Percentiles rank a stretch among this genome's conserved stretches.
phyloP scores from a whole-genome alignment of 2,113 vertebrate species.

The Neogobius melanostomus region DNA sequence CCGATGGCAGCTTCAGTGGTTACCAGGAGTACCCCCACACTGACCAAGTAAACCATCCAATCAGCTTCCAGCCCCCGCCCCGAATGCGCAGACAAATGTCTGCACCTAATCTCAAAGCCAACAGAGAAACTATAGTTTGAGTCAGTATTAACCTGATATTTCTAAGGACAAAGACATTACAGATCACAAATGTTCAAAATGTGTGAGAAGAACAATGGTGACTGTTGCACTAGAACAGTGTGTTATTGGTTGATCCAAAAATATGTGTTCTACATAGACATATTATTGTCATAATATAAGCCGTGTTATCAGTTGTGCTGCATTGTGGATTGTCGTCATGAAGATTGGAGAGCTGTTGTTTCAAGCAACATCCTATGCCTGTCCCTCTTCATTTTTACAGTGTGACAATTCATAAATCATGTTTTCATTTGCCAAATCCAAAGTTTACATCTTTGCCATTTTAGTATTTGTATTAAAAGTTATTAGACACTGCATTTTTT shows the following conservation, averaged over 20 bases:
- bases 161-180: conserved; percentile 68
- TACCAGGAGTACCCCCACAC: conserved; percentile 70
- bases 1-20: conserved; percentile 55
- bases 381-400: conserved; percentile 41
- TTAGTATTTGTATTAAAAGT: conserved; percentile 47
- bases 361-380: conserved; percentile 25
- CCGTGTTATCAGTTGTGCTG: conserved; percentile 45
- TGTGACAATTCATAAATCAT: conserved; percentile 52
- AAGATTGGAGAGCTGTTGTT: conserved; percentile 46
- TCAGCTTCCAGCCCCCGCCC: conserved; percentile 85
- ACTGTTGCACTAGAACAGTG: conserved; percentile 62
- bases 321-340: conserved; percentile 39
- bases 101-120: conserved; percentile 92
- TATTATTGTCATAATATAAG: conserved; percentile 46
- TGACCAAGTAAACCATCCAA: conserved; percentile 73
- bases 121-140: conserved; percentile 92
- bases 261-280: conserved; percentile 52
- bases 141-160: conserved; percentile 34
- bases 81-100: conserved; percentile 95
- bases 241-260: conserved; percentile 69
- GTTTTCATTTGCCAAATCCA: conserved; percentile 64
- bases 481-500: conserved; percentile 36
- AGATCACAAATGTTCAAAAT: conserved; percentile 69
- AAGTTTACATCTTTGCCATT: conserved; percentile 60
- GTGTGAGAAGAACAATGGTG: conserved; percentile 48